Conservation (phyloP, 2,888 invertebrate species). For the Sepioteuthis lessoniana region DNA sequence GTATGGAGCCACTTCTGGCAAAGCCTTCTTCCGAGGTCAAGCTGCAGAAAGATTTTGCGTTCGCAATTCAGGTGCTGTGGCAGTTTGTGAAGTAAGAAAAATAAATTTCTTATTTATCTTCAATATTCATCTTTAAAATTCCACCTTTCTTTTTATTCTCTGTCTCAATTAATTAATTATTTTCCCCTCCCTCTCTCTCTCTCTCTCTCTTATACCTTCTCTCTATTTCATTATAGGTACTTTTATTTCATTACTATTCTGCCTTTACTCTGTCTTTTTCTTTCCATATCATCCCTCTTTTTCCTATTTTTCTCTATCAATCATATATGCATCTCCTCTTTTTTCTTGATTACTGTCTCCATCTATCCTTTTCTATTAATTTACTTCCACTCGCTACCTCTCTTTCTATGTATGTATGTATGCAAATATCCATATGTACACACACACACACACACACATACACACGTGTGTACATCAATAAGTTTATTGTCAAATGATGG, state of each 20-base stretch:
- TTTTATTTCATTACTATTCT: background rate
- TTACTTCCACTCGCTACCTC: too few relatives aligned
- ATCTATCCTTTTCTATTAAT: too few relatives aligned
- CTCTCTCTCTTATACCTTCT: background rate
- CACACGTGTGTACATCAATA: too few relatives aligned
- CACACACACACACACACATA: too few relatives aligned
- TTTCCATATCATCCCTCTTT: background rate
- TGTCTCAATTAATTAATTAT: too few relatives aligned
- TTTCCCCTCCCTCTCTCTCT: background rate
- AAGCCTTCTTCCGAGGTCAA: conserved; percentile 94
- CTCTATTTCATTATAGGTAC: background rate
- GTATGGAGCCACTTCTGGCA: conserved; percentile 96
- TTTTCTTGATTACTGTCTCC: background rate
- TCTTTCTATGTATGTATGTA: too few relatives aligned
- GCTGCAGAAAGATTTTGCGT: conserved; percentile 99
- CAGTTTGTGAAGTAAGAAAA: conserved; percentile 86
- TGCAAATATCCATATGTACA: too few relatives aligned
- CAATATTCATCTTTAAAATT: background rate
- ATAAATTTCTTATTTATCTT: background rate
- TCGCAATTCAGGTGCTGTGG: conserved; percentile 94
- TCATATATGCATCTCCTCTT: background rate
- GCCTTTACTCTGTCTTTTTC: background rate
- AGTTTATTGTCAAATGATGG: too few relatives aligned
- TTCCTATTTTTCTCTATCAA: background rate
- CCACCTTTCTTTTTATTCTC: background rate